These are phyloP conservation scores for Triplophysa rosa DNA, from an alignment of 2,113 vertebrate genomes.

Conservation along the genomic window DNA sequence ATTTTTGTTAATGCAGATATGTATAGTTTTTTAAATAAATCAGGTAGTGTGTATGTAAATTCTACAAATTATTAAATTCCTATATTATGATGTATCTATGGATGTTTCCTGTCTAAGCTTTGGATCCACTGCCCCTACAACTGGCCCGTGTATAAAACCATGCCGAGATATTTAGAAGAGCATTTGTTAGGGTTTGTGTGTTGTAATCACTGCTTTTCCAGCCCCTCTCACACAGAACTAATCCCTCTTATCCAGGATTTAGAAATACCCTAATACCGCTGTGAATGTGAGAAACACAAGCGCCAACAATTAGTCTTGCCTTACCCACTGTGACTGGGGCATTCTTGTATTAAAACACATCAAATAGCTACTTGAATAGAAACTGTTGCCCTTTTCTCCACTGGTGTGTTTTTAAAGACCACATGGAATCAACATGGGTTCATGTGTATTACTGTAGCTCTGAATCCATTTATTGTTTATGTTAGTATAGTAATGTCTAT, in stretches of 20 bases:
- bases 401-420: not conserved
- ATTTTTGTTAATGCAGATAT: too few relatives aligned
- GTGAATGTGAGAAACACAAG: constrained; percentile 11
- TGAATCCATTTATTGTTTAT: too few relatives aligned
- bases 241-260: constrained; percentile 9
- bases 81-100: too few relatives aligned
- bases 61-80: too few relatives aligned
- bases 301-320: not conserved
- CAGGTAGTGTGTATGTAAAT: too few relatives aligned
- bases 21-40: too few relatives aligned
- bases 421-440: too few relatives aligned
- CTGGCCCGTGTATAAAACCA: not conserved
- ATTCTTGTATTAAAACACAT: not conserved
- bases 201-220: constrained; percentile 2
- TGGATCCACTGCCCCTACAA: too few relatives aligned
- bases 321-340: not conserved
- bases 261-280: not conserved
- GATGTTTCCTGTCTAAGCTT: too few relatives aligned
- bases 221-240: constrained; percentile 7
- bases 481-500: too few relatives aligned
- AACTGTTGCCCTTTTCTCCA: not conserved
- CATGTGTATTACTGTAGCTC: too few relatives aligned
- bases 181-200: not conserved
- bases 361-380: not conserved
- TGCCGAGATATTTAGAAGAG: not conserved